Base-by-base conservation (phyloP, 1,140 invertebrate species). In the Cheumatopsyche charites region DNA sequence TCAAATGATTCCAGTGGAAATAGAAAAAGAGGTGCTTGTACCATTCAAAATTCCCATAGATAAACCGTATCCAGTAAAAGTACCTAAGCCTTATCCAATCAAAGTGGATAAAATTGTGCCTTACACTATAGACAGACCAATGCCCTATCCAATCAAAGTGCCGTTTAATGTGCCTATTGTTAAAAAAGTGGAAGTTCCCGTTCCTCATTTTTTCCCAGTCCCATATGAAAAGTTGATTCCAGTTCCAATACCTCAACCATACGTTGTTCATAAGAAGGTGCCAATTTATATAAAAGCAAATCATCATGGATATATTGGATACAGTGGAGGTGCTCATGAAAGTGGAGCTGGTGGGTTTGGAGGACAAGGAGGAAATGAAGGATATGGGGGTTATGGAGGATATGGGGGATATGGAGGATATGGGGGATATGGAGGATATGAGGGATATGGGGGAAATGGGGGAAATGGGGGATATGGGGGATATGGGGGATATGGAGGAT, bases 251-350 rank as follows among this genome's bases (percentile, higher is more conserved):
- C 82, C 77, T 62, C 82, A 82, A 79, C 69, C 81, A 76, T 79
- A 82, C 49, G 77, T 81, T 61, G 79, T 87, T 5, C 83, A 86
- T 69, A 85, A 86, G 62, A 80, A 81, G 0, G 81, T 84, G 25
- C 84, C 84, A 15, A 78, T 86, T 9, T 45, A 78, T 29, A 75
- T 86, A 5, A 75, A 69, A 74, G 75, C 78, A 66, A 23, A 17
- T 36, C n/a, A 23, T 43, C 21, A 42, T 26, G 47, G 36, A 12
- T 7, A n/a, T 25, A 1, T 15, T 6, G 63, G 43, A 61, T 36
- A 36, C 12, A 43, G 43, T 29, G 42, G 21, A 26, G 42, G 45
- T 12, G 42, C 17, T 21, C 43, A 45, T 29, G 25, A 19, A 49
- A 4, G 12, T 13, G 42, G 63, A 26, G 15, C 15, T 68, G 19